A percentile compares a stretch with the other conserved stretches of the same genome.
phyloP scores from a whole-genome alignment of 2,113 vertebrate genomes.

The Podarcis muralis region DNA sequence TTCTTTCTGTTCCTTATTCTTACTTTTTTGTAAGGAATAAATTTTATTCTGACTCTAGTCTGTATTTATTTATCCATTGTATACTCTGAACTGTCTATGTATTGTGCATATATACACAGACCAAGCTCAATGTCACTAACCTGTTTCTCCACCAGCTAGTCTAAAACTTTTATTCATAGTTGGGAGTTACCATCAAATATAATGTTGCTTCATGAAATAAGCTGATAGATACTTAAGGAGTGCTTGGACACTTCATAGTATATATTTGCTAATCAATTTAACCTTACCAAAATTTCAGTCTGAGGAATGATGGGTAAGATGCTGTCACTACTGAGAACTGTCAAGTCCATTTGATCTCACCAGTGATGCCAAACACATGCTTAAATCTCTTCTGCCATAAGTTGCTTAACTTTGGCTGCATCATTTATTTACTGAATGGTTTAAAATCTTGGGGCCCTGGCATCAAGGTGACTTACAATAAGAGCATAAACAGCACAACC shows the following conservation, averaged over 20 bases:
- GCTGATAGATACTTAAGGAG: not conserved
- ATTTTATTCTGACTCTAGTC: not conserved
- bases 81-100: no score
- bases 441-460: not conserved
- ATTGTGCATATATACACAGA: not conserved
- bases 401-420: not conserved
- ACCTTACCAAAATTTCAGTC: not conserved
- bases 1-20: conserved; percentile 12
- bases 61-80: not conserved
- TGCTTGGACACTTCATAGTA: no score
- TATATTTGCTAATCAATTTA: not conserved
- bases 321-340: not conserved
- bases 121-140: not conserved
- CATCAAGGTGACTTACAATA: not conserved
- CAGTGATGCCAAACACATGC: not conserved
- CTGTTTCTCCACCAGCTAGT: no score
- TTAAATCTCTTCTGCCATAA: not conserved
- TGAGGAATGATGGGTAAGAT: not conserved
- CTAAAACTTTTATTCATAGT: not conserved
- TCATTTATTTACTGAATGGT: not conserved
- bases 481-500: not conserved
- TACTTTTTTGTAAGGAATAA: conserved; percentile 10
- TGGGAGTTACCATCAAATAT: not conserved
- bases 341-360: not conserved
- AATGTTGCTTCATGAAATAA: not conserved